phyloP scores from a whole-genome alignment of 2,888 invertebrate genomes.

The Unio pictorum region DNA sequence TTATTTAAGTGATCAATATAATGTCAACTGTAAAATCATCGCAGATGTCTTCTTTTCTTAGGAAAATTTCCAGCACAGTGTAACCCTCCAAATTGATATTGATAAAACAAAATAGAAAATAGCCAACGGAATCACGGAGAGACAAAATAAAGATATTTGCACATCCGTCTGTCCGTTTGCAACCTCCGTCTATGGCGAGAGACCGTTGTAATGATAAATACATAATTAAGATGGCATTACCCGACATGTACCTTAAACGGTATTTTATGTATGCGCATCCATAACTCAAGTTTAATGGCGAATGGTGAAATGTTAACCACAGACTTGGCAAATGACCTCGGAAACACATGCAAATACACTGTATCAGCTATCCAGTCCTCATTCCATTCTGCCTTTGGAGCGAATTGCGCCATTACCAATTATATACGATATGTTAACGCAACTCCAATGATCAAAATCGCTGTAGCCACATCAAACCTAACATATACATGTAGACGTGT shows the following conservation, averaged over 20 bases:
- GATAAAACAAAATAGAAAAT: no score
- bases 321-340: conserved; percentile 25
- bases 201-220: background rate
- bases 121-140: no score
- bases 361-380: conserved; percentile 31
- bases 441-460: no score
- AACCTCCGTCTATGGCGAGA: background rate
- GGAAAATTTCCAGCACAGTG: no score
- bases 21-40: no score
- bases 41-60: no score
- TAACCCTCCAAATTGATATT: no score
- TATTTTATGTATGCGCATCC: conserved; percentile 44
- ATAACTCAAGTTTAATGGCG: conserved; percentile 53
- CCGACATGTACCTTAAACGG: conserved; percentile 37
- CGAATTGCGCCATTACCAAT: background rate
- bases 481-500: no score
- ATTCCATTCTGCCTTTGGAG: conserved; percentile 18
- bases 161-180: background rate
- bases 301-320: conserved; percentile 52
- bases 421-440: conserved; percentile 1
- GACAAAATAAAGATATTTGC: background rate
- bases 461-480: no score
- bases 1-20: no score
- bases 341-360: conserved; percentile 41
- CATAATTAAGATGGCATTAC: background rate